phyloP scores from a whole-genome alignment of 2,113 vertebrate genomes.

The Mobula hypostoma region DNA sequence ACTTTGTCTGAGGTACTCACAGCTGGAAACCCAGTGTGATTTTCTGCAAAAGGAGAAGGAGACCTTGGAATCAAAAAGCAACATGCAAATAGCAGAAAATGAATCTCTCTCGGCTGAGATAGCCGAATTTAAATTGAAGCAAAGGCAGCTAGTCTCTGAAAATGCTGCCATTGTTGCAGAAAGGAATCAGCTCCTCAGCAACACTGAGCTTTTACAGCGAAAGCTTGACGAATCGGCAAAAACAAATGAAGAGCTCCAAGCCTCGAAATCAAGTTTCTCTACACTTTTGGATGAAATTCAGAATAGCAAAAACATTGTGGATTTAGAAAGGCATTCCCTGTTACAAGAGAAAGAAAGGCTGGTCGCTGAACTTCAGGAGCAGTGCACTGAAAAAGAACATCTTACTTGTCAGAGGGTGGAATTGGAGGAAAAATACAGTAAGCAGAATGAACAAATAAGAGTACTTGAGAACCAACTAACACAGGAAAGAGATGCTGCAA shows the following conservation, averaged over 20 bases:
- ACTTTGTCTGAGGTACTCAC: slow-evolving; percentile 47
- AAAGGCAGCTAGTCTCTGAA: slow-evolving; percentile 53
- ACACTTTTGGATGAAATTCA: slow-evolving; percentile 58
- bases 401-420: slow-evolving; percentile 54
- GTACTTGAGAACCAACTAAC: slow-evolving; percentile 49
- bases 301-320: slow-evolving; percentile 47
- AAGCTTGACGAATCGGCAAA: slow-evolving; percentile 55
- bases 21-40: slow-evolving; percentile 60
- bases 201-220: slow-evolving; percentile 53
- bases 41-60: slow-evolving; percentile 65
- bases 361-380: slow-evolving; percentile 54
- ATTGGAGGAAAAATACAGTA: slow-evolving; percentile 57
- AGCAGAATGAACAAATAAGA: slow-evolving; percentile 52
- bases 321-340: slow-evolving; percentile 51
- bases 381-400: slow-evolving; percentile 51
- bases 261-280: slow-evolving; percentile 57
- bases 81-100: slow-evolving; percentile 61
- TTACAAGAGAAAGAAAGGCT: slow-evolving; percentile 54
- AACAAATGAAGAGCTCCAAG: slow-evolving; percentile 54
- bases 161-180: slow-evolving; percentile 54
- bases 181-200: slow-evolving; percentile 53
- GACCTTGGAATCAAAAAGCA: slow-evolving; percentile 55
- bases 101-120: slow-evolving; percentile 53
- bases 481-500: slow-evolving; percentile 55
- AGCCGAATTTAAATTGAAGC: slow-evolving; percentile 59